Conservation (phyloP, 2,888 invertebrate species). For the Drosophila demipolita region DNA sequence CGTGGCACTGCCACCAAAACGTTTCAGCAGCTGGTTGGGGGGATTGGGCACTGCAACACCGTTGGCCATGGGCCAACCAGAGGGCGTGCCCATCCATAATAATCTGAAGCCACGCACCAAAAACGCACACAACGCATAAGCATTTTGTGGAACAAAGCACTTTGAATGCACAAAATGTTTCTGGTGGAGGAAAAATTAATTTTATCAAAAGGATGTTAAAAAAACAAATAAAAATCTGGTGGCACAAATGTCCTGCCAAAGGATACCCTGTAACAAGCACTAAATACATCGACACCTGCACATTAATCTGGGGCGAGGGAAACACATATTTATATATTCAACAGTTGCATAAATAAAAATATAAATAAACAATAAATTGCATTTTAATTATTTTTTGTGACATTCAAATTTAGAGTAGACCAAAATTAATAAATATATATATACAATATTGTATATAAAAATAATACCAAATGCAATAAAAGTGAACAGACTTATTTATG, state of each 20-base stretch:
- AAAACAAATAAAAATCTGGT: neutral
- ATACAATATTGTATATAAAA: too few species aligned
- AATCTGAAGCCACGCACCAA: neutral
- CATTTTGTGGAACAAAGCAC: neutral
- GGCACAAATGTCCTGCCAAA: neutral
- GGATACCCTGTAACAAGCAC: neutral
- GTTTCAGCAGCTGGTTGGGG: constrained; percentile 41
- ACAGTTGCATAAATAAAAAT: neutral
- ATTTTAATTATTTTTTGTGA: neutral
- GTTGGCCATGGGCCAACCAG: constrained; percentile 51
- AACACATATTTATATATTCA: neutral
- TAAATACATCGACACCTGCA: neutral
- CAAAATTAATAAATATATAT: neutral
- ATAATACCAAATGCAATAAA: neutral
- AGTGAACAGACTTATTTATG: neutral
- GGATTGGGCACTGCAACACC: constrained; percentile 31
- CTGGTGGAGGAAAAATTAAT: neutral
- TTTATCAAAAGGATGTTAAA: neutral
- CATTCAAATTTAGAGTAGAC: too few species aligned
- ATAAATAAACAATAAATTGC: neutral
- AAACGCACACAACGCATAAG: constrained; percentile 2
- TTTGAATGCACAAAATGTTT: neutral
- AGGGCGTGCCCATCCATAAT: constrained; percentile 32
- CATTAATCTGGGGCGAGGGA: neutral
- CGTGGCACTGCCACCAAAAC: constrained; percentile 8